phyloP scores from a whole-genome alignment of 2,797 vertebrate genomes.

The Chelidonichthys spinosus region DNA sequence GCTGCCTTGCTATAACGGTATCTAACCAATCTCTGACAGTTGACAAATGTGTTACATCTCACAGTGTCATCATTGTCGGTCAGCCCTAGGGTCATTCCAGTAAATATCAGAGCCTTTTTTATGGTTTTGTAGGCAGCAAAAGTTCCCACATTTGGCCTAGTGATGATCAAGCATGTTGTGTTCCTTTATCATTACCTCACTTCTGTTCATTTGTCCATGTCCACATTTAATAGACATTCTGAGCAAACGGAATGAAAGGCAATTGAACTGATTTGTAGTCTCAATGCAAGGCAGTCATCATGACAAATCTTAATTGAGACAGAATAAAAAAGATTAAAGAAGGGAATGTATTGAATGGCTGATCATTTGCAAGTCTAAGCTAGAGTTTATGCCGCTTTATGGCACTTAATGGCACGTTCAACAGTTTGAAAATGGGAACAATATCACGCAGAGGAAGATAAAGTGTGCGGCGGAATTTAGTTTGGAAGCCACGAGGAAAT shows the following conservation, averaged over 20 bases:
- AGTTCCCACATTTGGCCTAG: not conserved
- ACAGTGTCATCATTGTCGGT: not conserved
- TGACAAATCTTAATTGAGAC: constrained; percentile 6
- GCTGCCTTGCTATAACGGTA: not conserved
- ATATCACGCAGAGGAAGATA: constrained; percentile 15
- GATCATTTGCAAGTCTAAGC: constrained; percentile 4
- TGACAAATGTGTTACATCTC: not conserved
- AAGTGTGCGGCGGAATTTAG: constrained; percentile 7
- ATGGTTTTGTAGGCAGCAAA: not conserved
- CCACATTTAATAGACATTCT: constrained; percentile 9
- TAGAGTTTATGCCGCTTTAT: constrained; percentile 23
- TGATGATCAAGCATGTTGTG: not conserved
- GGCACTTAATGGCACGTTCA: constrained; percentile 12
- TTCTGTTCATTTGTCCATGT: constrained; percentile 8
- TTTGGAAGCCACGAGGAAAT: constrained; percentile 23
- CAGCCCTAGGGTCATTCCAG: not conserved
- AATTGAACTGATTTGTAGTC: constrained; percentile 15
- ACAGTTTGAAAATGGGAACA: constrained; percentile 13
- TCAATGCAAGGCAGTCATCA: not conserved
- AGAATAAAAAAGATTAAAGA: constrained; percentile 18
- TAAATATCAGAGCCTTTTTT: not conserved
- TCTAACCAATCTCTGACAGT: not conserved
- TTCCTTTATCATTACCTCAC: not conserved
- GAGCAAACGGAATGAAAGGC: constrained; percentile 6
- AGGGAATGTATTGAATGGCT: constrained; percentile 3